A percentile compares a stretch with the other conserved stretches of the same genome.
phyloP scores from a whole-genome alignment of 2,113 vertebrate genomes.

The Actinemys pallida region DNA sequence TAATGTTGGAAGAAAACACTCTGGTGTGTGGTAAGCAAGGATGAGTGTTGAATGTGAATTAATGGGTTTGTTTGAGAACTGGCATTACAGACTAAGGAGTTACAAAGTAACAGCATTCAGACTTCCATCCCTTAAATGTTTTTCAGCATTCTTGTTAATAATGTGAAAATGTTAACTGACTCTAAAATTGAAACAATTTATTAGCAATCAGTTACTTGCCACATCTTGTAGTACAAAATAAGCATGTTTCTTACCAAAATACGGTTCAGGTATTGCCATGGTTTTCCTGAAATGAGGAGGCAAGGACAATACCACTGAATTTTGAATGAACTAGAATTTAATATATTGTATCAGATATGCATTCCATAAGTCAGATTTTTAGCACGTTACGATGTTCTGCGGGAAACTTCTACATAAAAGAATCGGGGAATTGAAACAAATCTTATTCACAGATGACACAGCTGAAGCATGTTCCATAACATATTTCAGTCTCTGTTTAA shows the following conservation, averaged over 20 bases:
- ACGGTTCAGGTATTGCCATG: not conserved
- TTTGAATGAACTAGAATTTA: slow-evolving; percentile 3
- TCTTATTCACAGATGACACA: not conserved
- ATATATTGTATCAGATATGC: not conserved
- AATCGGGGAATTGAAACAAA: not conserved
- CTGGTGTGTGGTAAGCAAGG: not conserved
- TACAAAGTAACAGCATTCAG: not conserved
- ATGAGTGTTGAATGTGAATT: not conserved
- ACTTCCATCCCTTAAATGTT: not conserved
- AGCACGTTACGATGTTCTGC: not conserved
- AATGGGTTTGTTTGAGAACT: not conserved
- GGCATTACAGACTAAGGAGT: not conserved
- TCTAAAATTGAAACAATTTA: not conserved
- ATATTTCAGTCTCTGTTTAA: not conserved
- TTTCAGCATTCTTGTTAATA: not conserved
- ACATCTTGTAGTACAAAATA: not conserved
- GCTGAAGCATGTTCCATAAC: not conserved
- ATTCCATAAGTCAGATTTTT: not conserved
- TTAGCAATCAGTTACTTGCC: not conserved
- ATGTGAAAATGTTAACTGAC: not conserved
- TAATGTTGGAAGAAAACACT: not conserved
- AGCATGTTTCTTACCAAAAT: not conserved
- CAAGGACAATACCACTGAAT: not conserved
- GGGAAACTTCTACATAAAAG: not conserved
- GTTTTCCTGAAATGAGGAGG: fast-evolving